Conservation (phyloP, 2,888 invertebrate genomes). For the Synanthedon myopaeformis region DNA sequence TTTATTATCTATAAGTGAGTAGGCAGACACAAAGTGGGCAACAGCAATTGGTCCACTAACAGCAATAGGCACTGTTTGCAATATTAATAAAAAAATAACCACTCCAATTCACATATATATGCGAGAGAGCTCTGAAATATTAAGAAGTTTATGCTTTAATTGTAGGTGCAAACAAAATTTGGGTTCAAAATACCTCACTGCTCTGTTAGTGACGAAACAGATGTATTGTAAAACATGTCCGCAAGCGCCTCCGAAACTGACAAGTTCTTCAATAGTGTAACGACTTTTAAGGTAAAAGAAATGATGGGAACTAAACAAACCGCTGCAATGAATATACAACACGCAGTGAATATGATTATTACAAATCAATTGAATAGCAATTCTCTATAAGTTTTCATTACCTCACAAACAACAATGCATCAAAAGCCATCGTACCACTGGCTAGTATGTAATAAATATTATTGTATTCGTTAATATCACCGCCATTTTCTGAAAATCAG, state of each 20-base stretch:
- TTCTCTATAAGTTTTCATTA: constrained; percentile 17
- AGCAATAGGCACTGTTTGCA: no score
- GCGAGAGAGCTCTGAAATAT: neutral
- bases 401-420: constrained; percentile 75
- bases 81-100: no score
- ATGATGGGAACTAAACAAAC: constrained; percentile 70
- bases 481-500: constrained; percentile 51
- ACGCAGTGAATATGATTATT: no score
- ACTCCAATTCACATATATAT: no score
- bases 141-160: neutral
- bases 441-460: constrained; percentile 62
- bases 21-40: no score
- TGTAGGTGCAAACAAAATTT: neutral
- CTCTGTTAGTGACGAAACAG: constrained; percentile 64
- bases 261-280: constrained; percentile 54
- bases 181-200: constrained; percentile 57
- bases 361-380: neutral
- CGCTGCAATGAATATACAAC: constrained; percentile 43
- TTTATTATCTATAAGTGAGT: no score
- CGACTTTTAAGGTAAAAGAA: constrained; percentile 70
- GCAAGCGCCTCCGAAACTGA: constrained; percentile 48
- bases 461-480: constrained; percentile 44
- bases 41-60: no score
- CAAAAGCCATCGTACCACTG: constrained; percentile 70
- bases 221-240: constrained; percentile 63